phyloP scores from a whole-genome alignment of 1,140 invertebrate species.

The Oryctes rhinoceros region DNA sequence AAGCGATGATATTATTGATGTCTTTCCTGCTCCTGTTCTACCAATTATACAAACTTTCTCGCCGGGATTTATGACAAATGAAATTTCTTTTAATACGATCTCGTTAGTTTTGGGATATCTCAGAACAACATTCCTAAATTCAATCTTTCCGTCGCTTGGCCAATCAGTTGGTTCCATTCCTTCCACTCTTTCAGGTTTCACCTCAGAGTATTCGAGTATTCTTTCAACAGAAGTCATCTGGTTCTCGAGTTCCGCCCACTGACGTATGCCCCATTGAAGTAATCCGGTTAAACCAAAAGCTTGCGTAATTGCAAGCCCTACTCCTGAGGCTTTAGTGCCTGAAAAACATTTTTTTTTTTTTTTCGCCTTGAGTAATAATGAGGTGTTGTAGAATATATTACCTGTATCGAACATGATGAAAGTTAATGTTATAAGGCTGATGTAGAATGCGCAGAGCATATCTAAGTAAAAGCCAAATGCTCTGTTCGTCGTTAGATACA shows the following conservation, averaged over 20 bases:
- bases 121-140: conserved; percentile 73
- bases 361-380: background rate
- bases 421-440: conserved; percentile 35
- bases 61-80: conserved; percentile 67
- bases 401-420: conserved; percentile 38
- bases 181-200: conserved; percentile 64
- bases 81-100: conserved; percentile 71
- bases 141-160: conserved; percentile 75
- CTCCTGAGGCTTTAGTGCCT: conserved; percentile 66
- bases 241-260: conserved; percentile 84
- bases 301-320: conserved; percentile 85
- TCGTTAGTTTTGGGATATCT: conserved; percentile 72
- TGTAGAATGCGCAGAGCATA: conserved; percentile 38
- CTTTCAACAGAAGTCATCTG: conserved; percentile 92
- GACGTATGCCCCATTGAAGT: conserved; percentile 86
- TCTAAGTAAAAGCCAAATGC: conserved; percentile 68
- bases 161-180: conserved; percentile 63
- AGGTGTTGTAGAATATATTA: background rate
- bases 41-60: conserved; percentile 66
- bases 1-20: conserved; percentile 77
- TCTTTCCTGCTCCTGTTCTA: conserved; percentile 72
- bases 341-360: conserved; percentile 20
- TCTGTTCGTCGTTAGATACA: conserved; percentile 70
- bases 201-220: conserved; percentile 78
- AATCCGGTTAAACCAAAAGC: conserved; percentile 84